Conservation (phyloP, 2,888 invertebrate genomes). For the Sepiola atlantica region DNA sequence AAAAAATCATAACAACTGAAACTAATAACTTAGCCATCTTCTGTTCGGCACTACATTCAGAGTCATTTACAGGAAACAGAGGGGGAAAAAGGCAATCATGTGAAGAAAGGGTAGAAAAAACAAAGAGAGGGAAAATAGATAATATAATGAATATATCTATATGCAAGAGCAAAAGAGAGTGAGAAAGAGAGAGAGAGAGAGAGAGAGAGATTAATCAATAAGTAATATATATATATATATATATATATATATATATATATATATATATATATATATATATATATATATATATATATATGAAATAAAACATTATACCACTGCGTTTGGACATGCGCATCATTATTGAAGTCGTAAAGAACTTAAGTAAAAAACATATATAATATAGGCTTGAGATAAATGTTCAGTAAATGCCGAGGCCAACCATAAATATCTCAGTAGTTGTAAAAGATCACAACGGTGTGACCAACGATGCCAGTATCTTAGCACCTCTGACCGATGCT, state of each 20-base stretch:
- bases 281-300: not conserved
- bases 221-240: not conserved
- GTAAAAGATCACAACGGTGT: not conserved
- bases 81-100: too few relatives aligned
- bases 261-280: not conserved
- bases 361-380: slow-evolving; percentile 8
- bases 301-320: not conserved
- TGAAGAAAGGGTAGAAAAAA: too few relatives aligned
- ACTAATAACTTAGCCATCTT: too few relatives aligned
- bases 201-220: not conserved
- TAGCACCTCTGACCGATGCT: not conserved
- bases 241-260: not conserved
- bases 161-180: too few relatives aligned
- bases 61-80: too few relatives aligned
- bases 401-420: not conserved
- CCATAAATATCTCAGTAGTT: slow-evolving; percentile 21
- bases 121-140: too few relatives aligned
- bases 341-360: not conserved
- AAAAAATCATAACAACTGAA: too few relatives aligned
- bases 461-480: not conserved
- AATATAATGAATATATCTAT: too few relatives aligned
- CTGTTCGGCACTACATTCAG: too few relatives aligned
- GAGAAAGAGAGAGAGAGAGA: not conserved
- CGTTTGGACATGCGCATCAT: not conserved
- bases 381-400: not conserved